Conservation (phyloP, 2,888 invertebrate genomes). For the Venustoraphidia nigricollis region DNA sequence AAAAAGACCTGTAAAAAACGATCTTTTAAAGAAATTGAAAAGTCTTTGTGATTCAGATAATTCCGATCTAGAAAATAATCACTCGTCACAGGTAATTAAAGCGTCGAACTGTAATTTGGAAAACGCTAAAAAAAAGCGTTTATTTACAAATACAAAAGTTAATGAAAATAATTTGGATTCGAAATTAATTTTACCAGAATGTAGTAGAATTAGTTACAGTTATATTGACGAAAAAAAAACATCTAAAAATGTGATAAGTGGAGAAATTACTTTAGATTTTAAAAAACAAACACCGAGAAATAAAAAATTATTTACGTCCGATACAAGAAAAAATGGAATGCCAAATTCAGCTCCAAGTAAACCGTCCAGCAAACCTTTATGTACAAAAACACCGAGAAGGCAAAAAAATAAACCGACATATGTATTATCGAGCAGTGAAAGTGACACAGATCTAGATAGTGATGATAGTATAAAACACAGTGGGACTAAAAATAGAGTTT, state of each 20-base stretch:
- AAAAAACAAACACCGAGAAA: neutral
- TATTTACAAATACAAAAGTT: no score
- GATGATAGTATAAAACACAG: conserved; percentile 2
- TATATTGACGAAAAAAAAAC: neutral
- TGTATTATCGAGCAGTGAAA: neutral
- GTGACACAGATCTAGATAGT: conserved; percentile 1
- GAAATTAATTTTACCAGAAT: neutral
- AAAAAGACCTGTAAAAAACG: neutral
- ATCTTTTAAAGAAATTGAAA: no score
- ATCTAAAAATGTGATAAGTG: neutral
- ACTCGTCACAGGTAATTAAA: no score
- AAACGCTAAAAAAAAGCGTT: no score
- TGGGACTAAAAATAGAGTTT: conserved; percentile 6
- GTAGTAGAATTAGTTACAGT: neutral
- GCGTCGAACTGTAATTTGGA: no score
- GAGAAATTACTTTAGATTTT: neutral
- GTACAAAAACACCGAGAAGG: conserved; percentile 6
- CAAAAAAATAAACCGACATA: conserved; percentile 1
- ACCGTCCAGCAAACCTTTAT: neutral
- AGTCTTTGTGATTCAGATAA: no score
- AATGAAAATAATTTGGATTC: no score
- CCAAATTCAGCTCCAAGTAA: neutral
- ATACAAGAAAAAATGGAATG: neutral
- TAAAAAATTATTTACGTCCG: neutral
- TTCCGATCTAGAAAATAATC: no score